phyloP scores from a whole-genome alignment of 2,797 vertebrate species.

The Sebastes flavidus region DNA sequence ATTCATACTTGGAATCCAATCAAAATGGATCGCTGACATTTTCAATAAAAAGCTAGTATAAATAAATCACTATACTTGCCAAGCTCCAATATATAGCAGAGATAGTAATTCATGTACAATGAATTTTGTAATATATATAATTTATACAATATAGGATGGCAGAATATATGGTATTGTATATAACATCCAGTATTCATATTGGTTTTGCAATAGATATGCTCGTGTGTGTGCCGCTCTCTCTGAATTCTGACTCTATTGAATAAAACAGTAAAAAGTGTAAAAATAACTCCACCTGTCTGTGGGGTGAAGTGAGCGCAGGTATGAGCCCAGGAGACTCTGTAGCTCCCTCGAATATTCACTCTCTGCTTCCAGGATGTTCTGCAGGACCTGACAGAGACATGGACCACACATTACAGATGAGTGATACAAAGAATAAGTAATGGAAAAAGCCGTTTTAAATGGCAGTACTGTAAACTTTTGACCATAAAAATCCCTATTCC shows the following conservation, averaged over 20 bases:
- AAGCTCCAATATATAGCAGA: background rate
- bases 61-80: background rate
- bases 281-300: constrained; percentile 88
- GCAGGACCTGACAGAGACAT: constrained; percentile 87
- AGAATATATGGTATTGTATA: background rate
- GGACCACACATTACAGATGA: background rate
- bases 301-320: constrained; percentile 90
- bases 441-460: background rate
- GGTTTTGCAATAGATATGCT: background rate
- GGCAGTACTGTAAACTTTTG: background rate
- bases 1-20: too few relatives aligned
- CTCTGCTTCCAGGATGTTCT: constrained; percentile 98
- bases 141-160: background rate
- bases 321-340: constrained; percentile 92
- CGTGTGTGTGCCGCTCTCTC: background rate
- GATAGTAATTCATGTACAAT: background rate
- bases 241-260: background rate
- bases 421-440: background rate
- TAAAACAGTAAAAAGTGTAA: constrained; percentile 18
- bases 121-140: background rate
- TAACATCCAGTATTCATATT: background rate
- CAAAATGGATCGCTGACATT: background rate
- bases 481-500: background rate
- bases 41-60: background rate
- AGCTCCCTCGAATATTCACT: constrained; percentile 95